Evolutionary conservation across 2,113 vertebrate species (phyloP).

Genomic region (Thunnus thynnus): DNA sequence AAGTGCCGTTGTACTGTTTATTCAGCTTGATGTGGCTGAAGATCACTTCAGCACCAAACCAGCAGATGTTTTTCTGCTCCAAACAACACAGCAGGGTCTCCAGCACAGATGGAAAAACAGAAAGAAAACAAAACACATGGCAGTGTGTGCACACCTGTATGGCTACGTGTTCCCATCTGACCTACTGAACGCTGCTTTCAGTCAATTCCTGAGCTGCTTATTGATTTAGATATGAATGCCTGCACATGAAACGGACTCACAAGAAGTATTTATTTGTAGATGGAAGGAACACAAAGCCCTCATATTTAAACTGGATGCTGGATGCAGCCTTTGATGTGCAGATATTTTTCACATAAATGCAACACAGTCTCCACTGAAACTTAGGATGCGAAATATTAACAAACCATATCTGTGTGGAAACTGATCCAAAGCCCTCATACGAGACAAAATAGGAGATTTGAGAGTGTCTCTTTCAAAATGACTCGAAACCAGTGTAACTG

Average conservation of each 20-base stretch:
- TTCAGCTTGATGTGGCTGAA: conserved; percentile 31
- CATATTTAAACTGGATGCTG: too few species aligned
- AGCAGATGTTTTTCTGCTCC: conserved; percentile 27
- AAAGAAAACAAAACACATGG: background rate
- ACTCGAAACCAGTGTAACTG: too few species aligned
- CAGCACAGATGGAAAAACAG: conserved; percentile 1
- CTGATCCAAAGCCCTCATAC: too few species aligned
- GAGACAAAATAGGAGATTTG: too few species aligned
- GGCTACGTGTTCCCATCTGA: background rate
- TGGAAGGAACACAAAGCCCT: background rate
- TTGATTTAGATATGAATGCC: conserved; percentile 29
- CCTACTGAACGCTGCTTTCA: background rate
- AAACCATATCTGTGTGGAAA: too few species aligned
- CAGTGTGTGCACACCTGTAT: background rate
- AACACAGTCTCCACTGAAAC: too few species aligned
- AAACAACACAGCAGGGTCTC: conserved; percentile 16
- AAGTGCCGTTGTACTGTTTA: conserved; percentile 14
- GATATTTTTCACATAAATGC: too few species aligned
- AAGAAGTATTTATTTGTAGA: conserved; percentile 4
- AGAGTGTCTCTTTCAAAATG: too few species aligned
- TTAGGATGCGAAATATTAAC: too few species aligned
- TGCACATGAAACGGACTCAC: conserved; percentile 1
- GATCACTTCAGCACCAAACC: conserved; percentile 3
- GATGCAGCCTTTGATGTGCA: too few species aligned
- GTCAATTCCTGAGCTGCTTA: conserved; percentile 16